phyloP scores from a whole-genome alignment of 2,888 invertebrate species.

The Cheilosia pagana region DNA sequence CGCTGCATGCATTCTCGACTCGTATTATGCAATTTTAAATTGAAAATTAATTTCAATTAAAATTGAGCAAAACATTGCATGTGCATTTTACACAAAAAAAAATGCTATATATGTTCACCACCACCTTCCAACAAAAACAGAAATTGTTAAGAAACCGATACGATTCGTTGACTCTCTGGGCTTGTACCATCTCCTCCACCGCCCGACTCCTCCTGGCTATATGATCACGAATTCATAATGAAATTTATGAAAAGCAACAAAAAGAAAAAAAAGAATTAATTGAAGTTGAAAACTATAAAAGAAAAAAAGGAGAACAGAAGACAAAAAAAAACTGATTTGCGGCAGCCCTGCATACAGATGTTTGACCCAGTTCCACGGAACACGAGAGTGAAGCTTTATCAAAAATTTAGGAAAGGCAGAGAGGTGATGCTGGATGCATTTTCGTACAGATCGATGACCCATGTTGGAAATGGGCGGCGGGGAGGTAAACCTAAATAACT shows the following conservation, averaged over 20 bases:
- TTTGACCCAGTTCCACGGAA: constrained; percentile 66
- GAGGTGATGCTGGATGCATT: constrained; percentile 40
- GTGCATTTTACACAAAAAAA: constrained; percentile 46
- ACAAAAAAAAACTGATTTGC: constrained; percentile 34
- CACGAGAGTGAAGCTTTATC: constrained; percentile 45
- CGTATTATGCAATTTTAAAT: constrained; percentile 69
- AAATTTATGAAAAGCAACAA: constrained; percentile 64
- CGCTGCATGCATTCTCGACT: constrained; percentile 24
- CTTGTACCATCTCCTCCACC: constrained; percentile 36
- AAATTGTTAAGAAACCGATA: constrained; percentile 59
- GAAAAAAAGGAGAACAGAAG: constrained; percentile 1
- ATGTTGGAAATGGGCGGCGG: constrained; percentile 38
- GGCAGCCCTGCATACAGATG: constrained; percentile 64
- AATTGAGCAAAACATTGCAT: constrained; percentile 62
- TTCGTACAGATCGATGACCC: constrained; percentile 67
- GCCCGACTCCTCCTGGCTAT: constrained; percentile 29
- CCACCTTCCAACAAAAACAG: constrained; percentile 5
- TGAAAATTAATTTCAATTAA: constrained; percentile 74
- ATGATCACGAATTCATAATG: constrained; percentile 71
- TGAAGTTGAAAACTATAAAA: constrained; percentile 66
- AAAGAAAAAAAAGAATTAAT: constrained; percentile 49
- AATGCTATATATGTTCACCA: constrained; percentile 4
- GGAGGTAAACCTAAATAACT: constrained; percentile 20
- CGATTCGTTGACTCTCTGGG: constrained; percentile 62
- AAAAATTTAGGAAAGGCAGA: constrained; percentile 51